A percentile compares a stretch with the other conserved stretches of the same genome.
These are phyloP conservation scores for Plutomurus gul DNA, from an alignment of 1,140 invertebrate species.

Conservation along the genomic window DNA sequence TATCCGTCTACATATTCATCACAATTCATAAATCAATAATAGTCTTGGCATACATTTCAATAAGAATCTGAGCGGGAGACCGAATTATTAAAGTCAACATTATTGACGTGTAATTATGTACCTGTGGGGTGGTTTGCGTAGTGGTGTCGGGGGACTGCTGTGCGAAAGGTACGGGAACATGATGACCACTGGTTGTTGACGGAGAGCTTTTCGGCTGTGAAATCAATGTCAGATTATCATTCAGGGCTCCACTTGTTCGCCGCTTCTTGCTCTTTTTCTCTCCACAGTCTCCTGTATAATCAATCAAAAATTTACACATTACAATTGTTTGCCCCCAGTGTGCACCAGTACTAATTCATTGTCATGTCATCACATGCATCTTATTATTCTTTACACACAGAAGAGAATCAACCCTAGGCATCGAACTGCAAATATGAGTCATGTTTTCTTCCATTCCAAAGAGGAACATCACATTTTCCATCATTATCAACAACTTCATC, in stretches of 20 bases:
- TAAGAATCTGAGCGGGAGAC: background rate
- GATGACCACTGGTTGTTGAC: conserved; percentile 16
- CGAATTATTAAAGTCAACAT: background rate
- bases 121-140: conserved; percentile 53
- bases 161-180: conserved; percentile 51
- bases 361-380: background rate
- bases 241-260: conserved; percentile 12
- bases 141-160: conserved; percentile 53
- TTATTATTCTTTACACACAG: background rate
- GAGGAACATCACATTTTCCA: background rate
- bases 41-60: background rate
- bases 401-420: background rate
- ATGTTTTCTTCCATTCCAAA: background rate
- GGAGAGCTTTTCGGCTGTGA: conserved; percentile 35
- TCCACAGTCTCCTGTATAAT: conserved; percentile 42
- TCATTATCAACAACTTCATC: background rate
- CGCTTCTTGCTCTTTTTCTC: conserved; percentile 40
- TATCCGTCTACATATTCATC: conserved; percentile 49
- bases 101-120: conserved; percentile 33
- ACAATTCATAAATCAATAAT: conserved; percentile 17
- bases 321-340: conserved; percentile 20
- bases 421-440: background rate
- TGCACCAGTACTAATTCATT: background rate
- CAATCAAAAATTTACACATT: conserved; percentile 32
- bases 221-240: conserved; percentile 2